Evolutionary conservation across 2,888 invertebrate species (phyloP).

Genomic region (Pinctada fucata): DNA sequence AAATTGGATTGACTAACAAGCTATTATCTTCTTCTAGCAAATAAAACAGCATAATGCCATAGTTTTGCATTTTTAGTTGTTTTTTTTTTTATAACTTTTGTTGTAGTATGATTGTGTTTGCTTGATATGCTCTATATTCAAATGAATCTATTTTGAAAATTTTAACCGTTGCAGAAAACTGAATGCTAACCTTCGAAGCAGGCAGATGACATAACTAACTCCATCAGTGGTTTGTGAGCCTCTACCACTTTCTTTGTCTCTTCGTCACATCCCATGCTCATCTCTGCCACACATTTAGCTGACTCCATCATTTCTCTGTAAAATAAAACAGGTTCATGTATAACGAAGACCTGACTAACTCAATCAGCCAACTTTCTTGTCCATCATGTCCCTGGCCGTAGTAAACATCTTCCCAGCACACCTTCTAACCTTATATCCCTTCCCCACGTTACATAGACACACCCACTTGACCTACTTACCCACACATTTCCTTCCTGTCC

Average conservation of each 20-base stretch:
- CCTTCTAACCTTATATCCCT: constrained; percentile 6
- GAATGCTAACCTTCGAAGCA: constrained; percentile 14
- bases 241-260: constrained; percentile 6
- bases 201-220: constrained; percentile 13
- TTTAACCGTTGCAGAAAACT: too few relatives aligned
- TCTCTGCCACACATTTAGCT: constrained; percentile 22
- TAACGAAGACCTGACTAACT: neutral
- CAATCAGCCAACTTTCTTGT: neutral
- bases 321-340: neutral
- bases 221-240: constrained; percentile 17
- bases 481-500: constrained; percentile 12
- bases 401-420: constrained; percentile 19
- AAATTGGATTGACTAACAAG: too few relatives aligned
- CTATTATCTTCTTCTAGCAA: too few relatives aligned
- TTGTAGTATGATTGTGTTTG: too few relatives aligned
- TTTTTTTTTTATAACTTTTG: too few relatives aligned
- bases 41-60: too few relatives aligned
- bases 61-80: too few relatives aligned
- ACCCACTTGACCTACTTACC: too few relatives aligned
- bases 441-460: too few relatives aligned
- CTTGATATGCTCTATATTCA: too few relatives aligned
- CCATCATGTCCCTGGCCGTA: constrained; percentile 5
- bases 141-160: too few relatives aligned
- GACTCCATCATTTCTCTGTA: constrained; percentile 23
- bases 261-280: constrained; percentile 26